A percentile compares a stretch with the other conserved stretches of the same genome.
Evolutionary conservation across 2,113 vertebrate species (phyloP).

Genomic region (Entomyzon cyanotis): DNA sequence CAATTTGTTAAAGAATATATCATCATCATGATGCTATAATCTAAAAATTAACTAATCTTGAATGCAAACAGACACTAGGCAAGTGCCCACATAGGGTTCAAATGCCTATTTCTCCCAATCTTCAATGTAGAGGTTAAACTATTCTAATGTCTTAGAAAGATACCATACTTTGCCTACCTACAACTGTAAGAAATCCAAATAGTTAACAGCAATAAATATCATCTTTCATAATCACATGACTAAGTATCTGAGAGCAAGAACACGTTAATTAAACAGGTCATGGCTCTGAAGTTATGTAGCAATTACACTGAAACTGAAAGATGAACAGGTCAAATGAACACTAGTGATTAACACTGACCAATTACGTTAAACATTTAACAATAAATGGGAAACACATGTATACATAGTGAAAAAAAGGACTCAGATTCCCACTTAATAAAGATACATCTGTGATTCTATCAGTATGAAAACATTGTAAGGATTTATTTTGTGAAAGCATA

Average conservation of each 20-base stretch:
- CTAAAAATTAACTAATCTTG: background rate
- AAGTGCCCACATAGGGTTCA: background rate
- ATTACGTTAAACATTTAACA: background rate
- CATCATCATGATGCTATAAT: background rate
- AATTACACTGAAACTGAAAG: conserved; percentile 51
- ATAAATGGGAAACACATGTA: background rate
- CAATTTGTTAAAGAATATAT: background rate
- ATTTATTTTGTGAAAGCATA: background rate
- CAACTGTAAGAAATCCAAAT: background rate
- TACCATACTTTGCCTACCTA: background rate
- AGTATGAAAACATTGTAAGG: background rate
- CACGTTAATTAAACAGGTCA: conserved; percentile 51
- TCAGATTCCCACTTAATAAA: background rate
- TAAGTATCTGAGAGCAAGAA: conserved; percentile 7
- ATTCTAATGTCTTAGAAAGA: background rate
- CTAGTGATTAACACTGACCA: background rate
- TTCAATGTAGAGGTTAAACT: background rate
- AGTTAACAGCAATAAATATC: background rate
- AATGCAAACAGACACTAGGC: background rate
- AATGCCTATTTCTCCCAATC: too few relatives aligned
- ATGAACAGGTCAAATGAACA: background rate
- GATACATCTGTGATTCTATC: background rate
- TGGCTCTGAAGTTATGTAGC: conserved; percentile 18
- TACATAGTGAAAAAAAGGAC: background rate
- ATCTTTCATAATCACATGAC: conserved; percentile 39